A percentile compares a stretch with the other conserved stretches of the same genome.
Evolutionary conservation across 2,888 invertebrate species (phyloP).

Genomic region (Malachius bipustulatus): DNA sequence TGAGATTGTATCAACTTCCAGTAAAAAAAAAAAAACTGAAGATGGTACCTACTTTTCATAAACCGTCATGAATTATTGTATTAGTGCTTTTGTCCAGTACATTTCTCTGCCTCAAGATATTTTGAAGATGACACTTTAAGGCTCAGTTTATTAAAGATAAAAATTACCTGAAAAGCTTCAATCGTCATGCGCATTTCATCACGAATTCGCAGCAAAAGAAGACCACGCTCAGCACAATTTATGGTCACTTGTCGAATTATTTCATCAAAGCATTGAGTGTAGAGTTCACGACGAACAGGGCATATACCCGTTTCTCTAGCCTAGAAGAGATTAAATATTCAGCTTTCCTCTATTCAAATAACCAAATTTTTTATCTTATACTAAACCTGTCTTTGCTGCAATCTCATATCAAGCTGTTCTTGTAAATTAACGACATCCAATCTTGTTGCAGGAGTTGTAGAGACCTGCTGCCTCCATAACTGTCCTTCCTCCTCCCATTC

Average conservation of each 20-base stretch:
- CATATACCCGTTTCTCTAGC: slow-evolving; percentile 96
- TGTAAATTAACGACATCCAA: slow-evolving; percentile 92
- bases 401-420: slow-evolving; percentile 77
- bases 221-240: slow-evolving; percentile 90
- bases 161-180: slow-evolving; percentile 94
- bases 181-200: slow-evolving; percentile 96
- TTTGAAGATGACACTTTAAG: no score
- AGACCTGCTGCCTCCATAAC: slow-evolving; percentile 84
- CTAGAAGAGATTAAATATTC: slow-evolving; percentile 32
- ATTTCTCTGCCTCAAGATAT: no score
- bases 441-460: slow-evolving; percentile 91
- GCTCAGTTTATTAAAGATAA: no score
- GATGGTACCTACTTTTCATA: no score
- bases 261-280: slow-evolving; percentile 93
- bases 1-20: no score
- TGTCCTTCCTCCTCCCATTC: slow-evolving; percentile 94
- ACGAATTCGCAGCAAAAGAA: slow-evolving; percentile 80
- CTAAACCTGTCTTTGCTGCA: slow-evolving; percentile 34
- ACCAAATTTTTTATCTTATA: no score
- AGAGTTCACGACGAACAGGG: slow-evolving; percentile 83
- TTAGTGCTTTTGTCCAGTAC: no score
- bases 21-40: no score
- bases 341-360: slow-evolving; percentile 1
- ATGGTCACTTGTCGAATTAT: slow-evolving; percentile 91
- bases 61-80: no score